phyloP scores from a whole-genome alignment of 2,113 vertebrate genomes.

The Spilogale gracilis region DNA sequence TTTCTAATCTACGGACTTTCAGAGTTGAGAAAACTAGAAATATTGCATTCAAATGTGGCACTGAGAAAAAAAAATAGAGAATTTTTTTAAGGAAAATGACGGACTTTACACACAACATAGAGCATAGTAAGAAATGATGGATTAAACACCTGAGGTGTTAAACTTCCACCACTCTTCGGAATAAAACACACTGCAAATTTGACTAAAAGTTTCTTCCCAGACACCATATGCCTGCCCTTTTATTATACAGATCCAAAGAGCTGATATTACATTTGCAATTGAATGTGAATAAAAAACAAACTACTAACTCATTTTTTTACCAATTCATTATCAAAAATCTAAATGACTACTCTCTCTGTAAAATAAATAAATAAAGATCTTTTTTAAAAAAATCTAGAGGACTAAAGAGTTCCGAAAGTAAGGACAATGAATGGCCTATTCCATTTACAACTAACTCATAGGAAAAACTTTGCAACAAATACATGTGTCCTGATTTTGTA shows the following conservation, averaged over 20 bases:
- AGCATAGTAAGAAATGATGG: background rate
- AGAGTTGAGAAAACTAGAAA: slow-evolving; percentile 56
- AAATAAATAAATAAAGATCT: too few species aligned
- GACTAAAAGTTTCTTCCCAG: background rate
- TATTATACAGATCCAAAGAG: background rate
- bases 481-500: background rate
- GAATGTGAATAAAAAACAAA: background rate
- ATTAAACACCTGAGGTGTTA: background rate
- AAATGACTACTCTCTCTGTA: background rate
- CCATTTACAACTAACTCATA: background rate
- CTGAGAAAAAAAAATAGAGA: background rate
- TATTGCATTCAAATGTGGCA: slow-evolving; percentile 62
- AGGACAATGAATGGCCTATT: background rate
- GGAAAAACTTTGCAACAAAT: background rate
- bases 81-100: background rate
- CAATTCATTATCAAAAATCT: slow-evolving; percentile 25
- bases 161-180: background rate
- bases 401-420: slow-evolving; percentile 8
- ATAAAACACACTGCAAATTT: background rate
- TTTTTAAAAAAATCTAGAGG: background rate
- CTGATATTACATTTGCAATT: background rate
- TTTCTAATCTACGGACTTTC: slow-evolving; percentile 61
- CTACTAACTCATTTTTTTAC: background rate
- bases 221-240: background rate
- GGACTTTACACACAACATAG: background rate